phyloP scores from a whole-genome alignment of 2,797 vertebrate genomes.

The Petrocephalus sullivani region DNA sequence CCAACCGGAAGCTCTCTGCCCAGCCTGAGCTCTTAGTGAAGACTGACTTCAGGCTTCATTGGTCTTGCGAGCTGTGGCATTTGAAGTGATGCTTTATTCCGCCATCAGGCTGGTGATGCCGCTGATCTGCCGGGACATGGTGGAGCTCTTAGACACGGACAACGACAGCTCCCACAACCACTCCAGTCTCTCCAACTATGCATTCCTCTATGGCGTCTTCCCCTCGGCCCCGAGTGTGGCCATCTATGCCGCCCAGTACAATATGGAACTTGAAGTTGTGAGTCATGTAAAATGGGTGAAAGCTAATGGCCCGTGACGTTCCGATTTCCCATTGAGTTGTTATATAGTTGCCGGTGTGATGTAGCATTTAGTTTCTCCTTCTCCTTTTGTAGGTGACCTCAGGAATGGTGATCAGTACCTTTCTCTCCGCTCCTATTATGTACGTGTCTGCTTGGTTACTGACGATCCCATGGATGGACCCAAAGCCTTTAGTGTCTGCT shows the following conservation, averaged over 20 bases:
- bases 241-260: conserved; percentile 93
- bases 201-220: conserved; percentile 93
- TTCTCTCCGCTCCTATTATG: conserved; percentile 96
- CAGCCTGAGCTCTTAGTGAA: neutral
- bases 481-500: conserved; percentile 69
- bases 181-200: conserved; percentile 91
- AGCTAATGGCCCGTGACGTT: neutral
- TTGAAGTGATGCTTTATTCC: conserved; percentile 21
- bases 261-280: conserved; percentile 94
- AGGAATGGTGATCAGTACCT: conserved; percentile 95
- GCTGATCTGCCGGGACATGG: conserved; percentile 89
- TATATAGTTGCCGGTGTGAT: neutral
- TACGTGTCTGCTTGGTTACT: conserved; percentile 93
- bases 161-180: conserved; percentile 70
- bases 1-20: neutral
- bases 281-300: conserved; percentile 45
- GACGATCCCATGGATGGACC: conserved; percentile 83
- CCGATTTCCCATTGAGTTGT: neutral
- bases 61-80: neutral
- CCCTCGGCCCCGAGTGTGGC: conserved; percentile 94
- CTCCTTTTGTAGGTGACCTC: conserved; percentile 75
- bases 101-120: conserved; percentile 83
- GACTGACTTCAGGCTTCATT: neutral
- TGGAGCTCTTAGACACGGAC: conserved; percentile 78
- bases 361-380: neutral